Evolutionary conservation across 2,113 vertebrate genomes (phyloP).

Genomic region (Baryphthengus martii): DNA sequence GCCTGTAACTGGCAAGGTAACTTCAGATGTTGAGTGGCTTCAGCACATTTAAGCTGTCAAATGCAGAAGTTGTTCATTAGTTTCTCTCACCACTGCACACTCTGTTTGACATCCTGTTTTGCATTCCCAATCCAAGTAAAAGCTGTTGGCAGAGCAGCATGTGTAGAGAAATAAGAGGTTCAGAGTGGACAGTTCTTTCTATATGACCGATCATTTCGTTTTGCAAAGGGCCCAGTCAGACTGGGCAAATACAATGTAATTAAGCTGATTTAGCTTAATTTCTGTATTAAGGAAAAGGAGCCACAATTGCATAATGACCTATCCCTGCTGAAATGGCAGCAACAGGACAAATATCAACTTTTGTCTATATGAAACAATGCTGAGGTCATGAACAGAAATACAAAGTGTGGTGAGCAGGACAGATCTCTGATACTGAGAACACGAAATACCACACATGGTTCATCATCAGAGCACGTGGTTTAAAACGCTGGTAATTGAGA

Average conservation of each 20-base stretch:
- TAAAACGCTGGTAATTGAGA: neutral
- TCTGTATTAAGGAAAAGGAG: neutral
- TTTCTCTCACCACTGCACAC: neutral
- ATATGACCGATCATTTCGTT: neutral
- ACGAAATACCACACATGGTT: fast-evolving
- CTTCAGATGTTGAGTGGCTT: neutral
- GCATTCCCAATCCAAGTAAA: neutral
- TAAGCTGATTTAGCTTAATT: neutral
- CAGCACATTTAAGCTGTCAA: neutral
- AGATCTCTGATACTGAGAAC: neutral
- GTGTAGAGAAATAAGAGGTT: neutral
- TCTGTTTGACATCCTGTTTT: neutral
- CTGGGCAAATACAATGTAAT: neutral
- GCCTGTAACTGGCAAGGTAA: neutral
- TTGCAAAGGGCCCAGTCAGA: neutral
- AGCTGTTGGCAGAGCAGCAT: neutral
- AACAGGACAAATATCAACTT: neutral
- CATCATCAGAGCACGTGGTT: neutral
- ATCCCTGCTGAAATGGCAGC: neutral
- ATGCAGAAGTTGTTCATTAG: neutral
- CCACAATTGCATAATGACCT: neutral
- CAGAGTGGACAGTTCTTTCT: neutral
- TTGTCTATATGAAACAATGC: neutral
- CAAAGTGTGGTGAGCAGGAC: neutral
- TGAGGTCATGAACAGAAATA: neutral